Evolutionary conservation across 2,797 vertebrate genomes (phyloP), one percentile per base, ranked within the genome.

Genomic region (Dendrocincla fuliginosa): DNA sequence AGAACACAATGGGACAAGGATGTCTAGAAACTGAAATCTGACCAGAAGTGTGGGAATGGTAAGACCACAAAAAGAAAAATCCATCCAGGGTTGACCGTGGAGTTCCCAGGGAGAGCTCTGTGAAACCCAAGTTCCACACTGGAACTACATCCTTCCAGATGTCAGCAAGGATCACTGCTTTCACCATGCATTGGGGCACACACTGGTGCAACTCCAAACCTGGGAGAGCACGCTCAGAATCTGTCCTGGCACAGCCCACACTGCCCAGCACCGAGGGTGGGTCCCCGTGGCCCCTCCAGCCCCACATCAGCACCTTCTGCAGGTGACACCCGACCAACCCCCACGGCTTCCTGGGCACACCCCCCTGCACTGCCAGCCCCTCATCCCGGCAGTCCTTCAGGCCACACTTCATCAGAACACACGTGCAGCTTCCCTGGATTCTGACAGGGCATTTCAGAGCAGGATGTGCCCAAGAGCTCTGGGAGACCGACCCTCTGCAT

Each of bases 331-430:
- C 8, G 37, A 65, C 60, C 25, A 3, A 7, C 9, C 81, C 24
- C 37, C 65, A 22, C 0, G 0, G 20, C 11, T 47, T 24, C 32
- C 60, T 7, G 4, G n/a, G 55, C 30, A n/a, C 30, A 37, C 4
- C 10, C 11, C 6, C 14, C 49, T 22, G 67, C 16, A 3, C 87
- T 3, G 16, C 17, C 50, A 76, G 92, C 81, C 77, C 50, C 68
- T 32, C 15, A 25, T 6, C 24, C 87, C 49, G 56, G 73, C 37
- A 67, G 42, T 1, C 32, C 2, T 3, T 78, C 57, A 27, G 80
- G 79, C 60, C 68, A 44, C 4, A 14, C 17, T 69, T 74, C 13
- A 76, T n/a, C 53, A 30, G n/a, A 76, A 61, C 33, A 63, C 46
- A 3, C 0, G 15, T 19, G 61, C 87, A 35, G 41, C 3, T 41